Evolutionary conservation across 1,140 invertebrate species (phyloP).

Genomic region (Scaptodrosophila lebanonensis): DNA sequence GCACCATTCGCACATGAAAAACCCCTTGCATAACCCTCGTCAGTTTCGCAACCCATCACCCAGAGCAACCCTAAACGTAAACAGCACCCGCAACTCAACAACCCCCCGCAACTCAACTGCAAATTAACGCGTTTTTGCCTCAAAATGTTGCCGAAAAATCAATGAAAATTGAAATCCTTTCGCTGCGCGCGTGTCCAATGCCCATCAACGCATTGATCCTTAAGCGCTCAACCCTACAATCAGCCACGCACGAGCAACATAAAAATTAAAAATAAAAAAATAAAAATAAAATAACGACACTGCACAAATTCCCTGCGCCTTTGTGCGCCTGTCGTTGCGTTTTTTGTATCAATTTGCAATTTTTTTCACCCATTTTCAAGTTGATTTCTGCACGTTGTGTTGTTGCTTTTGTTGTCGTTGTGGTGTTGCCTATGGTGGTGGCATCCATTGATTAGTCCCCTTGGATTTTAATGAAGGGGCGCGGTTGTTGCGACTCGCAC

Average conservation of each 20-base stretch:
- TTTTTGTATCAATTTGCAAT: conserved; percentile 72
- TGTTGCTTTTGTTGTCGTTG: conserved; percentile 26
- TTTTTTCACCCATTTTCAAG: conserved; percentile 66
- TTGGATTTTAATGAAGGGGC: conserved; percentile 56
- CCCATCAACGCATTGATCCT: conserved; percentile 9
- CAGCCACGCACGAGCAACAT: conserved; percentile 34
- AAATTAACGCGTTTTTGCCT: conserved; percentile 45
- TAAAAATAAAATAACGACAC: conserved; percentile 20
- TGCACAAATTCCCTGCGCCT: conserved; percentile 21
- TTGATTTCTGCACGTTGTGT: conserved; percentile 44
- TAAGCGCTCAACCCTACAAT: conserved; percentile 57
- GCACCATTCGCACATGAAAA: neutral
- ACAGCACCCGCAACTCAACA: conserved; percentile 24
- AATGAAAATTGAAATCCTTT: conserved; percentile 60
- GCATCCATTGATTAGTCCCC: conserved; percentile 40
- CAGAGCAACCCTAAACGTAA: no score
- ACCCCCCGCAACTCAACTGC: conserved; percentile 23
- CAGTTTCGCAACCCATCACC: neutral
- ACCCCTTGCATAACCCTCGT: neutral
- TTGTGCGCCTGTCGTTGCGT: conserved; percentile 61
- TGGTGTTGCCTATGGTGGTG: conserved; percentile 42
- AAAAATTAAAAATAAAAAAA: no score
- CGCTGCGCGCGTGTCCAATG: conserved; percentile 52
- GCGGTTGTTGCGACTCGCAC: conserved; percentile 23
- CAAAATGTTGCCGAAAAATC: conserved; percentile 34